These are phyloP conservation scores for Acronicta aceris DNA, from an alignment of 2,888 invertebrate species.

Conservation along the genomic window DNA sequence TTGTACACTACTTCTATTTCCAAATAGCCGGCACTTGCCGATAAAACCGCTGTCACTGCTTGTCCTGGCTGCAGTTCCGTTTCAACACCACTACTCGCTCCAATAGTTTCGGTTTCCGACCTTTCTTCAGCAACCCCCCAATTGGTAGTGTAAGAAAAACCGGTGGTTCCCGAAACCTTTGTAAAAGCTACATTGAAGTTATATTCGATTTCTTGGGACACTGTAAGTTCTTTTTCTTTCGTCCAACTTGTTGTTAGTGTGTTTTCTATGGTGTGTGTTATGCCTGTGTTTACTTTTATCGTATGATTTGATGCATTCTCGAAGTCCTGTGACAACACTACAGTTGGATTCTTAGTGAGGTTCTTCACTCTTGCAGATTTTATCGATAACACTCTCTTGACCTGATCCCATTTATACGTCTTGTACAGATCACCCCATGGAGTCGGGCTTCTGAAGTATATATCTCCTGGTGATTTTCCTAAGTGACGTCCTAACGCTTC, in stretches of 20 bases:
- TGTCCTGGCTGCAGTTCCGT: conserved; percentile 74
- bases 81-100: conserved; percentile 73
- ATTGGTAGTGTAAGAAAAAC: conserved; percentile 69
- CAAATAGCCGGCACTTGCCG: conserved; percentile 71
- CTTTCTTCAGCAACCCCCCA: conserved; percentile 76
- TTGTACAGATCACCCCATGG: conserved; percentile 81
- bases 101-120: conserved; percentile 71
- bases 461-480: conserved; percentile 64
- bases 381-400: conserved; percentile 65
- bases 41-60: conserved; percentile 71
- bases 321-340: conserved; percentile 73
- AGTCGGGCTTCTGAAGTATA: conserved; percentile 76
- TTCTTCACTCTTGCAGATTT: conserved; percentile 67
- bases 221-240: conserved; percentile 63
- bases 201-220: conserved; percentile 75
- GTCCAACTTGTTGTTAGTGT: conserved; percentile 75
- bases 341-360: conserved; percentile 59
- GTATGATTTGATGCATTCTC: conserved; percentile 72
- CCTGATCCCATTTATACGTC: conserved; percentile 74
- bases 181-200: conserved; percentile 73
- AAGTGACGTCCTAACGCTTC: conserved; percentile 67
- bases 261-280: conserved; percentile 77
- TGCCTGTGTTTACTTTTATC: conserved; percentile 78
- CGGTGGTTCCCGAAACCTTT: conserved; percentile 69
- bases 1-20: conserved; percentile 73